These are phyloP conservation scores for Euleptes europaea DNA, from an alignment of 2,113 vertebrate genomes.

Conservation along the genomic window DNA sequence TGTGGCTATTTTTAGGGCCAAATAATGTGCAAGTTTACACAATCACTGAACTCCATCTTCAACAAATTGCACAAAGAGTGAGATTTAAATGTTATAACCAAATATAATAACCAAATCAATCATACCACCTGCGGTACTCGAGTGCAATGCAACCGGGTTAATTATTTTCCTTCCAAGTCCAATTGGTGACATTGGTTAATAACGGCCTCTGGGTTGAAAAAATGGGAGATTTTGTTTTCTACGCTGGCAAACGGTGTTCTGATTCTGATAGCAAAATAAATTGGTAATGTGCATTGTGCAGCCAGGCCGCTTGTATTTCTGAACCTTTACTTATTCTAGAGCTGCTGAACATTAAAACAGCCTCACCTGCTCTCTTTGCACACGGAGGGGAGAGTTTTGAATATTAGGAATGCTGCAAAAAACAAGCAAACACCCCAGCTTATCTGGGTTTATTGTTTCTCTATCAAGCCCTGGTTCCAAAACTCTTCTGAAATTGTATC, in stretches of 20 bases:
- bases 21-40: too few relatives aligned
- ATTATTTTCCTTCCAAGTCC: constrained; percentile 49
- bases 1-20: too few relatives aligned
- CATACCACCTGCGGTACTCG: constrained; percentile 11
- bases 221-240: constrained; percentile 41
- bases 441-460: background rate
- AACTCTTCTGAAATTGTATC: background rate
- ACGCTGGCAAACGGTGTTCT: constrained; percentile 44
- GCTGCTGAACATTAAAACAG: background rate
- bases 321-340: background rate
- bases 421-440: too few relatives aligned
- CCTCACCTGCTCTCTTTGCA: background rate
- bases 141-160: constrained; percentile 6
- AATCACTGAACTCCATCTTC: background rate
- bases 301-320: constrained; percentile 13
- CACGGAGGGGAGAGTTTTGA: background rate
- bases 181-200: constrained; percentile 28
- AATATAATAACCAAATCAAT: background rate
- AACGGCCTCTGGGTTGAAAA: constrained; percentile 52
- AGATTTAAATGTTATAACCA: too few relatives aligned
- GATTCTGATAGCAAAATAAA: constrained; percentile 47
- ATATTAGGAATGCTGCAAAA: background rate
- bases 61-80: background rate
- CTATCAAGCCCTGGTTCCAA: background rate
- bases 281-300: constrained; percentile 20